phyloP scores from a whole-genome alignment of 2,113 vertebrate genomes.

The Smithornis capensis region DNA sequence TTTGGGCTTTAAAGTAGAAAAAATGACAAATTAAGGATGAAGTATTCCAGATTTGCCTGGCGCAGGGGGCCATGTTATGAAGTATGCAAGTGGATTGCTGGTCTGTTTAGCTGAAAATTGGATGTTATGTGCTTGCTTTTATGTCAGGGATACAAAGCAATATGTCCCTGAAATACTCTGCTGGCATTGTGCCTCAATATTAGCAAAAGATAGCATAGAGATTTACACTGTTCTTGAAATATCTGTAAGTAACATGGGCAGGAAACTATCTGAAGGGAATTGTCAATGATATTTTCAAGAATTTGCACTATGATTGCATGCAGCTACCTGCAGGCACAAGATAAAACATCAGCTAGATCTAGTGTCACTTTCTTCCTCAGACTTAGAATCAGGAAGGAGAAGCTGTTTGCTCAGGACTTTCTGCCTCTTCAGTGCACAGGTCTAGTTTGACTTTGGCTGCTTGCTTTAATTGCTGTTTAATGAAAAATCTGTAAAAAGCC shows the following conservation, averaged over 20 bases:
- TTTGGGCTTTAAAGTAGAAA: not conserved
- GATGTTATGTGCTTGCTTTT: not conserved
- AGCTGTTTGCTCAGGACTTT: not conserved
- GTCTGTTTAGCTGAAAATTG: not conserved
- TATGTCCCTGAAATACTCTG: not conserved
- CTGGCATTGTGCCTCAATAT: not conserved
- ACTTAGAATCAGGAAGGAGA: not conserved
- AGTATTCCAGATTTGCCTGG: not conserved
- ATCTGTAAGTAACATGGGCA: not conserved
- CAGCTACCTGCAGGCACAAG: not conserved
- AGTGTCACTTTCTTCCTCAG: not conserved
- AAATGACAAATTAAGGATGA: not conserved
- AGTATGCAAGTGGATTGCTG: not conserved
- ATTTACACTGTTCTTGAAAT: not conserved
- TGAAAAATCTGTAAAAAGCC: slow-evolving; percentile 4
- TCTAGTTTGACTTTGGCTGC: not conserved
- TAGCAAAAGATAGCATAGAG: not conserved
- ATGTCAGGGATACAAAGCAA: not conserved
- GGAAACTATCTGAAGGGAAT: not conserved
- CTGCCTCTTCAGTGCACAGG: not conserved
- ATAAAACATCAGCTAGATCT: not conserved
- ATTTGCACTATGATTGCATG: not conserved
- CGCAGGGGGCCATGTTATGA: not conserved
- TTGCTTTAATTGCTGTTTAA: slow-evolving; percentile 31
- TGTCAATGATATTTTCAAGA: not conserved